Evolutionary conservation across 2,797 vertebrate genomes (phyloP).

Genomic region (Telmatherina bonti): DNA sequence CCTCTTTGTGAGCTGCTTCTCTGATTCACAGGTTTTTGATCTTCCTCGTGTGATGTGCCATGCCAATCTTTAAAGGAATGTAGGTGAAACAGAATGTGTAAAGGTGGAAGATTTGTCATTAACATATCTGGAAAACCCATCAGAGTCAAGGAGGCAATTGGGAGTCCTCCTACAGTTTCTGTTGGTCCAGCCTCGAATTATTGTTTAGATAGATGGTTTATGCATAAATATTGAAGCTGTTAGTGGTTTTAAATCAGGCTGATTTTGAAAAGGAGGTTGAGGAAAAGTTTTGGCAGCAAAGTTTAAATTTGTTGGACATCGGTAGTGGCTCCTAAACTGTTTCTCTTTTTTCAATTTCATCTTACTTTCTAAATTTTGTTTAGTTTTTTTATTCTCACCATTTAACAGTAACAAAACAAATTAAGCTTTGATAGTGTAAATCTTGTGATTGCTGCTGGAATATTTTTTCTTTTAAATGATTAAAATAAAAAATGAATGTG

Average conservation of each 20-base stretch:
- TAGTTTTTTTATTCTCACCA: too few species aligned
- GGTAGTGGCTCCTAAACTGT: neutral
- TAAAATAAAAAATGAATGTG: too few species aligned
- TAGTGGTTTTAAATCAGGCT: constrained; percentile 41
- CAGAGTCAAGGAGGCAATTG: constrained; percentile 13
- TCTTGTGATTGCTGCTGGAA: too few species aligned
- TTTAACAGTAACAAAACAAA: too few species aligned
- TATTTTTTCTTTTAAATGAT: too few species aligned
- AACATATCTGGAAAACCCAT: constrained; percentile 39
- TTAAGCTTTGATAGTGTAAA: too few species aligned
- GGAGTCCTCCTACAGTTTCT: constrained; percentile 39
- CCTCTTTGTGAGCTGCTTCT: constrained; percentile 39
- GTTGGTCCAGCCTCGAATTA: constrained; percentile 39
- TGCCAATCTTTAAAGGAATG: constrained; percentile 26
- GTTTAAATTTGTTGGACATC: constrained; percentile 50
- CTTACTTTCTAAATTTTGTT: too few species aligned
- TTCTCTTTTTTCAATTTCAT: constrained; percentile 9
- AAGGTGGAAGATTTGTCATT: constrained; percentile 32
- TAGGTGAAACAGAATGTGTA: constrained; percentile 10
- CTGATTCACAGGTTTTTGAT: constrained; percentile 43
- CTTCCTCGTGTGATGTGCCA: constrained; percentile 36
- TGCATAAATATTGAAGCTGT: constrained; percentile 28
- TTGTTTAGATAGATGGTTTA: constrained; percentile 21
- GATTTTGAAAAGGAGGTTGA: constrained; percentile 11
- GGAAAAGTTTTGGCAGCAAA: constrained; percentile 42